Percentiles rank a stretch among this genome's conserved stretches.
Evolutionary conservation across 2,797 vertebrate species (phyloP).

Genomic region (Spondyliosoma cantharus): DNA sequence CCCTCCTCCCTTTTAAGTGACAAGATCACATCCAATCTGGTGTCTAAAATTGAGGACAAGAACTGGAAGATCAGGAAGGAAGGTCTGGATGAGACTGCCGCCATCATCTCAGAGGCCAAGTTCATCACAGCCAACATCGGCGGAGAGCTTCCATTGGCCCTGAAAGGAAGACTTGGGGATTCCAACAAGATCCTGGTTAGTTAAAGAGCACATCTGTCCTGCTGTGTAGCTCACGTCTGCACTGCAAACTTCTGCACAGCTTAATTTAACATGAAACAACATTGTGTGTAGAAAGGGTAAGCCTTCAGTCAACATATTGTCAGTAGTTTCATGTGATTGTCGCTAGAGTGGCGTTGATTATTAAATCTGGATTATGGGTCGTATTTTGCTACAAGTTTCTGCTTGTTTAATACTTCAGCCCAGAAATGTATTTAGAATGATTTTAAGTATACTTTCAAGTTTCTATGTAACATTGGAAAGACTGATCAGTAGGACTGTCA

Average conservation of each 20-base stretch:
- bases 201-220: background rate
- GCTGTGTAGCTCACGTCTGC: too few species aligned
- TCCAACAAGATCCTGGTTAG: slow-evolving; percentile 98
- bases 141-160: slow-evolving; percentile 91
- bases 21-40: slow-evolving; percentile 92
- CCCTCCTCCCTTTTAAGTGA: slow-evolving; percentile 81
- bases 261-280: background rate
- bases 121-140: slow-evolving; percentile 93
- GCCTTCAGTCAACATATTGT: too few species aligned
- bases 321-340: background rate
- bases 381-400: background rate
- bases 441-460: background rate
- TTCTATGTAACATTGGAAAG: background rate
- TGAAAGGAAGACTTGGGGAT: slow-evolving; percentile 93
- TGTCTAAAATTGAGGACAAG: slow-evolving; percentile 95
- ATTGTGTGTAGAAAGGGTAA: background rate
- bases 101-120: slow-evolving; percentile 95
- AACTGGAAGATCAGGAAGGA: slow-evolving; percentile 99
- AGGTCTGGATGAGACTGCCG: slow-evolving; percentile 92
- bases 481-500: background rate
- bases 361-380: background rate
- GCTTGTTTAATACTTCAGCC: background rate
- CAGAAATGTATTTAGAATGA: background rate
- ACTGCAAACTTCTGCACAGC: background rate
- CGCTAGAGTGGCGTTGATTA: background rate